Evolutionary conservation across 2,888 invertebrate genomes (phyloP), one percentile per base, ranked within the genome.

Genomic region (Lycocerus yunnanus): DNA sequence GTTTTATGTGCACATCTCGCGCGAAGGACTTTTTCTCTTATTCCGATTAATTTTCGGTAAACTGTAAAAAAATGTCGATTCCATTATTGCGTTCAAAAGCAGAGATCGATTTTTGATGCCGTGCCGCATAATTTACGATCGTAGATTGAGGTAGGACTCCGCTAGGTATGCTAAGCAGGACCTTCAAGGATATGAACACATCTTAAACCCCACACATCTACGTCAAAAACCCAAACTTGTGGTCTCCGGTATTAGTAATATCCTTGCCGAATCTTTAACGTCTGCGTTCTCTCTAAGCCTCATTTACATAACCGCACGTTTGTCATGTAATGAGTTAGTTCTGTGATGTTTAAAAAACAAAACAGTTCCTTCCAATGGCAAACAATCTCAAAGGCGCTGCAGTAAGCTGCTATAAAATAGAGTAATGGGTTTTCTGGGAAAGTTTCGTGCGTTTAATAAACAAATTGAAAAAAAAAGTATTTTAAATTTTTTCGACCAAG

Each of bases 381-480:
- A 75, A 75, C 75, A 72, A 75, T 75, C 72, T 69, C 68, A 72
- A 69, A 72, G 67, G 24, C 75, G 72, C 70, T 65, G 63, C 71
- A 61, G 60, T 58, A 68, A 63, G 63, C 69, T 68, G 59, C 83
- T 83, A 84, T 84, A 84, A 84, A 83, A 83, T n/a, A 43, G 43
- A 84, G 77, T 85, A 85, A 85, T 85, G 84, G 84, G 83, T 84
- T 85, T 84, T 82, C 81, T 82, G 84, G 84, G 84, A 82, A 84
- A 85, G 84, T 84, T 77, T 79, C 77, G 78, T 74, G 79, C 82
- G 82, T 81, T 82, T 80, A 82, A 83, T 83, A 82, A 84, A 84
- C 76, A 82, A 63, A 63, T 15, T 60, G 16, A 9, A 20, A 15
- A 61, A 63, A 20, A 63, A 18, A 20, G 8, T 8, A n/a, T 43